These are phyloP conservation scores for Xenus cinereus DNA, from an alignment of 2,113 vertebrate genomes.

Conservation along the genomic window DNA sequence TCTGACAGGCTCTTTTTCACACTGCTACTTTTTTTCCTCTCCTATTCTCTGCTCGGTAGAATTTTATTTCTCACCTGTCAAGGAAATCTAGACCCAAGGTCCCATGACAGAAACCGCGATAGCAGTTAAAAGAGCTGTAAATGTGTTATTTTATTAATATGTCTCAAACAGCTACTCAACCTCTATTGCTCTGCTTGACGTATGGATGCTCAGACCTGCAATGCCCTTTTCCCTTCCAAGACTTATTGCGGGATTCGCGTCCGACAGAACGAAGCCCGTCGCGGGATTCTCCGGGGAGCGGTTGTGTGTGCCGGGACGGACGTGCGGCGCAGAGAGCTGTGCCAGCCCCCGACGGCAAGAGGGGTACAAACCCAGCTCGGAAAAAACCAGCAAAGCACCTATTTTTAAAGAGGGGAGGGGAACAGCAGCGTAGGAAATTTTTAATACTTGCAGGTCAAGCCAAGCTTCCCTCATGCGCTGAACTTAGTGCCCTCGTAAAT, in stretches of 20 bases:
- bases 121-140: not conserved
- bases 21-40: not conserved
- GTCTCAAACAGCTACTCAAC: not conserved
- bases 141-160: not conserved
- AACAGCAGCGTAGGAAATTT: rapidly evolving
- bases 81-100: not conserved
- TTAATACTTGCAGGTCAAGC: not conserved
- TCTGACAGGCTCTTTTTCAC: not conserved
- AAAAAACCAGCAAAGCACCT: not conserved
- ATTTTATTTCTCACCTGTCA: conserved; percentile 10
- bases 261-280: not conserved
- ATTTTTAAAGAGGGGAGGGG: not conserved
- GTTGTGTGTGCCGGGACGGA: rapidly evolving
- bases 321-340: rapidly evolving
- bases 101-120: not conserved
- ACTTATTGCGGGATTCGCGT: not conserved
- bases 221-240: not conserved
- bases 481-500: not conserved
- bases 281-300: not conserved
- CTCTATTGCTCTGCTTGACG: not conserved
- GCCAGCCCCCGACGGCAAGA: rapidly evolving
- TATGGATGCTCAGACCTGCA: not conserved
- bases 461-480: not conserved
- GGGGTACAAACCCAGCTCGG: not conserved
- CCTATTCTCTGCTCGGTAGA: not conserved